phyloP scores from a whole-genome alignment of 2,113 vertebrate genomes.

The Anoura caudifer region DNA sequence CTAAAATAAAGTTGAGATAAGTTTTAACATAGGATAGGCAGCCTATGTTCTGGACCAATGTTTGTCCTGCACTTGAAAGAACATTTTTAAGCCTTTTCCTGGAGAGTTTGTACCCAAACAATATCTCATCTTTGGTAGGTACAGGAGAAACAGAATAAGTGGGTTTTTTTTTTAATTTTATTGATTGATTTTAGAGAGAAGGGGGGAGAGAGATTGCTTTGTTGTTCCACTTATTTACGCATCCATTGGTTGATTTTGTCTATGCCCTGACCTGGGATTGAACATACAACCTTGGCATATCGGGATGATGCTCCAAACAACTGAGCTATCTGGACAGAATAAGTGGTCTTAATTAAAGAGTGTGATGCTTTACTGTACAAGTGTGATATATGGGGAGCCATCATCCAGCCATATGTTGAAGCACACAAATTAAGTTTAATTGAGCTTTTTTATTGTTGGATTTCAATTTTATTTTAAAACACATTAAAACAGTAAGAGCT shows the following conservation, averaged over 20 bases:
- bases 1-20: background rate
- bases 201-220: too few species aligned
- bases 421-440: conserved; percentile 48
- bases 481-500: conserved; percentile 9
- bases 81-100: background rate
- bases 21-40: background rate
- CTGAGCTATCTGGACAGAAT: background rate
- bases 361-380: background rate
- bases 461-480: conserved; percentile 59
- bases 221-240: too few species aligned
- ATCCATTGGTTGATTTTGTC: too few species aligned
- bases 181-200: too few species aligned
- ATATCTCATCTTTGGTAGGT: background rate
- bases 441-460: conserved; percentile 31
- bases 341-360: conserved; percentile 20
- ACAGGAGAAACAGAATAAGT: background rate
- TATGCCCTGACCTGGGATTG: too few species aligned
- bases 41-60: background rate
- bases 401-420: conserved; percentile 23
- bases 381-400: background rate
- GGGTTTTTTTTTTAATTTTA: too few species aligned
- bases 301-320: too few species aligned
- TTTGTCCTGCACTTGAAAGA: background rate
- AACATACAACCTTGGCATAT: too few species aligned
- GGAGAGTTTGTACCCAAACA: background rate